Conservation (phyloP, 2,888 invertebrate species). For the Cosmia trapezina region DNA sequence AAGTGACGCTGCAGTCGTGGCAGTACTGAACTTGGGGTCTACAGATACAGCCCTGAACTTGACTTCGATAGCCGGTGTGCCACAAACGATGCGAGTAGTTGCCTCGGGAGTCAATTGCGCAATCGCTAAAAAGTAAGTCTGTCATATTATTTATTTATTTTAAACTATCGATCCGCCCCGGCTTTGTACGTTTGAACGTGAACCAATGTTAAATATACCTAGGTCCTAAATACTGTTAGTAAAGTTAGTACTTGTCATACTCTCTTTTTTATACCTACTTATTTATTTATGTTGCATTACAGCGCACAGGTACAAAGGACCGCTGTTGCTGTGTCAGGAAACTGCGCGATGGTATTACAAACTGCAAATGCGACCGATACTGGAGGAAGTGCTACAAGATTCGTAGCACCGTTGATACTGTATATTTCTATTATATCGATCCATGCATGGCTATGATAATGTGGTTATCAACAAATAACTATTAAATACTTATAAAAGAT, state of each 20-base stretch:
- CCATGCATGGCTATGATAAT: slow-evolving; percentile 17
- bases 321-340: slow-evolving; percentile 11
- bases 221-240: background rate
- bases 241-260: background rate
- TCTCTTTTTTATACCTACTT: background rate
- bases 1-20: slow-evolving; percentile 75
- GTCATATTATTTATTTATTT: no score
- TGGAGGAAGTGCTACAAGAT: background rate
- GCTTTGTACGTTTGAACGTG: background rate
- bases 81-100: slow-evolving; percentile 72
- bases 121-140: slow-evolving; percentile 75
- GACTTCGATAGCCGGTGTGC: slow-evolving; percentile 71
- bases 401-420: slow-evolving; percentile 19
- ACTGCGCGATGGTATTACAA: slow-evolving; percentile 35
- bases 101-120: slow-evolving; percentile 79
- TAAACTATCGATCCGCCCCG: no score
- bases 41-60: slow-evolving; percentile 77
- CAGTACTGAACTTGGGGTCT: slow-evolving; percentile 84
- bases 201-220: background rate
- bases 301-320: background rate
- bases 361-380: background rate
- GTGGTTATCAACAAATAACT: background rate
- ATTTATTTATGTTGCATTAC: slow-evolving; percentile 24
- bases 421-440: slow-evolving; percentile 5
- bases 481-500: background rate